Base-by-base conservation (phyloP, 2,888 invertebrate genomes). In the Amphipoea lucens region DNA sequence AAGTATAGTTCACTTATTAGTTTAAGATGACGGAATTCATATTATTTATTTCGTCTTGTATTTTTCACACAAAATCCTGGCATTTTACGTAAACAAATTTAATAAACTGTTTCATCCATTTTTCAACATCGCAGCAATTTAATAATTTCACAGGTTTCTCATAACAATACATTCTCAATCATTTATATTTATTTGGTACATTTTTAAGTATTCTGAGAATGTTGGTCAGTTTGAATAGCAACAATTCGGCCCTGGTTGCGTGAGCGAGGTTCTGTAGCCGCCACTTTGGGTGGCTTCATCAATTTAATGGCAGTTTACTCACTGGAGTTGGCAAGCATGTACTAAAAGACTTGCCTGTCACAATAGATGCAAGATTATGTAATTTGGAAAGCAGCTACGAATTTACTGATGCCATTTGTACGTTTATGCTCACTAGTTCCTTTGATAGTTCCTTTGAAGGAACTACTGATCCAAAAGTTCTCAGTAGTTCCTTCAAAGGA, bases 241-340 rank as follows among this genome's bases (percentile, higher is more conserved):
- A 57, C n/a, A 48, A 36, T 29, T 6, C 6, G 12, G 17, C 12
- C 6, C 29, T n/a, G n/a, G 45, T 79, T 48, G 45, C 70, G n/a
- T 54, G n/a, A 45, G 14, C 9, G n/a, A 4, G 54, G 6, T 36
- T 48, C 17, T 14, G 20, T 2, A 65, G 65, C 57, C 23, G 1
- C 17, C 20, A 40, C 42, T 66, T 17, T 60, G 48, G 36, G 17
- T 36, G 66, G 40, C 40, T 79, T 67, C 57, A 72, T 81, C 11
- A 51, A 60, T 60, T 66, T 51, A 81, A 65, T 57, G 5, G 17
- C 23, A 14, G 23, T 65, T 80, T 65, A 45, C 17, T 48, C 23
- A 40, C 11, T 63, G 51, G 36, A 77, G 42, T 54, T 73, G 4
- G 48, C 9, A 72, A 48, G 23, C 20, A 40, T 57, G 4, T 57